Conservation (phyloP, 2,113 vertebrate species). For the Mugil cephalus region DNA sequence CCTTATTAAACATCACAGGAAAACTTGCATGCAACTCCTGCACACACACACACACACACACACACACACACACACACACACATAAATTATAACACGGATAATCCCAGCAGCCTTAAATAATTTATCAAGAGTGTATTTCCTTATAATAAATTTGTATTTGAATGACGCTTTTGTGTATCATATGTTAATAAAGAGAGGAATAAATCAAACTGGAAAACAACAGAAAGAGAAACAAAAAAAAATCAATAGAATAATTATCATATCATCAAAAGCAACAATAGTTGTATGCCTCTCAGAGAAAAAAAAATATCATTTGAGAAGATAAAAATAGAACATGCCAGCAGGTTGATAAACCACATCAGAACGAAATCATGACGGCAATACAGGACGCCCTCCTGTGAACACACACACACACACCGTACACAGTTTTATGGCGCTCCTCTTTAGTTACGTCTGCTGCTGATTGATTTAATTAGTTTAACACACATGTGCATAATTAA, state of each 20-base stretch:
- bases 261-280: slow-evolving; percentile 10
- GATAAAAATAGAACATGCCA: background rate
- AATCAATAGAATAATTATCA: slow-evolving; percentile 30
- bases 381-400: slow-evolving; percentile 10
- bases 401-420: slow-evolving; percentile 2
- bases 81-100: slow-evolving; percentile 48
- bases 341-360: slow-evolving; percentile 5
- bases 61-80: slow-evolving; percentile 15
- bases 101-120: slow-evolving; percentile 80
- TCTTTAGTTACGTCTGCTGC: slow-evolving; percentile 52
- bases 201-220: slow-evolving; percentile 39
- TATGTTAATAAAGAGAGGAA: slow-evolving; percentile 60
- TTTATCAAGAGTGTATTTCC: slow-evolving; percentile 76
- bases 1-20: slow-evolving; percentile 74
- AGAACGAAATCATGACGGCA: slow-evolving; percentile 15
- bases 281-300: background rate
- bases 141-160: slow-evolving; percentile 74
- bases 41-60: slow-evolving; percentile 7
- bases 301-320: slow-evolving; percentile 19
- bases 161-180: slow-evolving; percentile 28
- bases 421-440: slow-evolving; percentile 20
- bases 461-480: slow-evolving; percentile 75
- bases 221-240: slow-evolving; percentile 2
- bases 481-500: slow-evolving; percentile 75
- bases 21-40: slow-evolving; percentile 53